phyloP scores from a whole-genome alignment of 2,797 vertebrate species.

The Sparidentex hasta region DNA sequence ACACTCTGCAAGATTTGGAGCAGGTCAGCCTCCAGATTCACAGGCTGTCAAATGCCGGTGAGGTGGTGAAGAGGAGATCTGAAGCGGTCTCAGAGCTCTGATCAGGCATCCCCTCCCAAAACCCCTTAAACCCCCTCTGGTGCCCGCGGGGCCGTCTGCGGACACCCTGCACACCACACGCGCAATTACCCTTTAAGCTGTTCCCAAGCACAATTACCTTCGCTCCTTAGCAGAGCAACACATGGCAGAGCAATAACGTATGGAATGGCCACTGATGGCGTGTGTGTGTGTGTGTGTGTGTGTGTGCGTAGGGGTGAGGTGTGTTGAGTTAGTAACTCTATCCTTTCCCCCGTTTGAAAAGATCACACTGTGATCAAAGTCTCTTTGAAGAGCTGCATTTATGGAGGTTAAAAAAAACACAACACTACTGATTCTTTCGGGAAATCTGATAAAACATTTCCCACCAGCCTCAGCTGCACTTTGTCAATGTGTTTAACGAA shows the following conservation, averaged over 20 bases:
- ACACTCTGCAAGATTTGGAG: constrained; percentile 47
- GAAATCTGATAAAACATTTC: background rate
- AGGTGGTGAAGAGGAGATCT: constrained; percentile 67
- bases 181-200: constrained; percentile 78
- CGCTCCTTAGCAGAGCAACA: constrained; percentile 65
- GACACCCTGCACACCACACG: constrained; percentile 63
- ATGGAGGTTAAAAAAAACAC: constrained; percentile 36
- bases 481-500: background rate
- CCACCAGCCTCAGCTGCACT: background rate
- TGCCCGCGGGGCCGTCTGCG: constrained; percentile 59
- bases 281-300: constrained; percentile 39
- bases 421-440: constrained; percentile 3
- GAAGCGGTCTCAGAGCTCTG: constrained; percentile 67
- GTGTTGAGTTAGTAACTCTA: constrained; percentile 62
- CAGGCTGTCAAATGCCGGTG: constrained; percentile 57
- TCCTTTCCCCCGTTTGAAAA: constrained; percentile 49
- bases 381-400: constrained; percentile 70
- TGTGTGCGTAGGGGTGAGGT: constrained; percentile 25
- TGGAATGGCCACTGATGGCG: constrained; percentile 56
- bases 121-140: constrained; percentile 55
- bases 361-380: constrained; percentile 71
- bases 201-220: constrained; percentile 69
- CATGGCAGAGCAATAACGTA: constrained; percentile 71
- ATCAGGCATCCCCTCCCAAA: constrained; percentile 55
- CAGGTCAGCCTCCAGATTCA: constrained; percentile 58